Base-by-base conservation (phyloP, 2,113 vertebrate genomes). In the Clarias magur region DNA sequence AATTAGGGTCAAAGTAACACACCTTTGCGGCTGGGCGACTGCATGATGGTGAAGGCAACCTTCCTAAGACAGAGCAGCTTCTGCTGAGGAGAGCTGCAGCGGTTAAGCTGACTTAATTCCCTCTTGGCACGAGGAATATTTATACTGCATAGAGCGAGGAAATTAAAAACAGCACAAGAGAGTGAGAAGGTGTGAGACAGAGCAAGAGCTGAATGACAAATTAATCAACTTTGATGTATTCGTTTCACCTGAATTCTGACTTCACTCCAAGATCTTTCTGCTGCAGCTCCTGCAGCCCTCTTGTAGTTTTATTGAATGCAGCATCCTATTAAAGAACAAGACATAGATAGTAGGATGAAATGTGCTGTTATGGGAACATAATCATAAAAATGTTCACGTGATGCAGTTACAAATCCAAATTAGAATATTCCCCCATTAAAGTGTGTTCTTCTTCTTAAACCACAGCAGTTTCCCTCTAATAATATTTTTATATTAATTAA, bases 221-320 rank as follows among this genome's bases (percentile, higher is more conserved):
- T 13, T 8, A 53, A 76, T 54, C 73, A 54, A 75, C 42, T 75
- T 7, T 23, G 21, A 75, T 57, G 25, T 27, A 57, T 27, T 57
- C 30, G 23, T 16, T 94, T 93, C 86, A 99, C 98, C 98, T 98
- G 93, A 99, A 98, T 81, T 99, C 96, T 0, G 97, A 95, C 89
- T 98, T 99, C 88, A 99, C 96, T 12, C 97, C 98, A 1, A 99
- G 94, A 59, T 99, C 98, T 90, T 96, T 98, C 90, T 97, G 97
- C 91, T 99, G 97, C 87, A 99, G 93, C 15, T 99, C 98, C 91
- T 99, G 97, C 91, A 99, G 95, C 90, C 97, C 96, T 90, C 98
- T 95, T 0, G 97, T 97, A 87, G 96, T 97, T 95, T 99, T 99
- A 93, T 99, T 99, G 93, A 99, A 99, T 80, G 97, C 95, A 4